Base-by-base conservation (phyloP, 2,113 vertebrate genomes). In the Sceloporus undulatus region DNA sequence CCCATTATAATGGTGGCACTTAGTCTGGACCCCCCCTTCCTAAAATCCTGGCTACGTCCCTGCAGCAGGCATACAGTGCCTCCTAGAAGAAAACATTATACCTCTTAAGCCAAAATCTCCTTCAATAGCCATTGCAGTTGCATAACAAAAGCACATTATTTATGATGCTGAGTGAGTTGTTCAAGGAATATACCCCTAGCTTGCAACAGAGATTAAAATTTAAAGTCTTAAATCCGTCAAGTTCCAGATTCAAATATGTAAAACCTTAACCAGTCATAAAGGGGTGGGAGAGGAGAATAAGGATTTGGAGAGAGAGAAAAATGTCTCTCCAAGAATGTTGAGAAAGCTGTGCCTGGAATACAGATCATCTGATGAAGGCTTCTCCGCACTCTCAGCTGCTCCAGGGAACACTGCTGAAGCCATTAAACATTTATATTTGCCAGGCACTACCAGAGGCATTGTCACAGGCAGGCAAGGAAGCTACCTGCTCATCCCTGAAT, bases 391-490 rank as follows among this genome's bases (percentile, higher is more conserved):
- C 18, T 81, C 42, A 52, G 71, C 42, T 80, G 84, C 27, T 77
- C 79, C 5, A 0, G 27, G 13, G 59, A 76, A 14, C n/a, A 2
- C 70, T 82, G 52, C 16, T 76, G 27, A 86, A 81, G 59, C 42
- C 14, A 88, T 27, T 76, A 85, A 87, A 71, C 78, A 80, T 85
- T 85, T 75, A 85, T 85, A 75, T 74, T 86, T 73, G 48, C 66
- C 18, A 84, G 87, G 80, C 4, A 34, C 7, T 78, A 52, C 0
- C 4, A 23, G 82, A 79, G n/a, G 38, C 0, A 4, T 74, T 74
- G n/a, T 34, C 78, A 19, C 2, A 0, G 0, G 1, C 11, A 52
- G 9, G 48, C 68, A 84, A 11, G 5, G 48, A 52, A 14, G 19
- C 48, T 73, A 19, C 48, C 29, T 59, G 70, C 48, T 54, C 48